Conservation (phyloP, 2,888 invertebrate species). For the Lysandra bellargus region DNA sequence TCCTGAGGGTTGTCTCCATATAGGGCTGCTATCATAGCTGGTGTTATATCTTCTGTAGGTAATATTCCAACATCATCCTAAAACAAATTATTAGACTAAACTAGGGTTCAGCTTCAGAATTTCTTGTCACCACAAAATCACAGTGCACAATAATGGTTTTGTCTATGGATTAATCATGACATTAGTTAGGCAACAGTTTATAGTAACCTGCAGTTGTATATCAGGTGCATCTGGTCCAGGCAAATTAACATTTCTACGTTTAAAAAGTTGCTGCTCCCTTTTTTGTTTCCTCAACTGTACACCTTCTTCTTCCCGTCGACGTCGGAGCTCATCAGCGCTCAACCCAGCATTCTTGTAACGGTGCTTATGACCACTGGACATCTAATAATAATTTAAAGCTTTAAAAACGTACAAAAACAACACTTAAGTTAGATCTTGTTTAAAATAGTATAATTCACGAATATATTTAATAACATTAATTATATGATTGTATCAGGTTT, state of each 20-base stretch:
- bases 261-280: slow-evolving; percentile 95
- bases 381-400: slow-evolving; percentile 58
- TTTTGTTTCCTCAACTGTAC: slow-evolving; percentile 97
- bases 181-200: no score
- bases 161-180: no score
- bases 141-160: no score
- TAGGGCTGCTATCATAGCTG: slow-evolving; percentile 91
- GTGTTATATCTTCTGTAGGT: slow-evolving; percentile 82
- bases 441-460: no score
- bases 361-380: slow-evolving; percentile 93
- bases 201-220: slow-evolving; percentile 57
- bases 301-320: slow-evolving; percentile 97
- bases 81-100: slow-evolving; percentile 35
- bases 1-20: slow-evolving; percentile 88
- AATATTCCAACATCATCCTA: slow-evolving; percentile 74
- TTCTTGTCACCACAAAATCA: no score
- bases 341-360: slow-evolving; percentile 96
- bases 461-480: no score
- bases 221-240: slow-evolving; percentile 66
- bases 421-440: neutral
- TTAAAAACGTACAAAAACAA: neutral
- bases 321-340: slow-evolving; percentile 94
- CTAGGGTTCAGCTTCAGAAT: no score
- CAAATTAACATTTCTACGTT: slow-evolving; percentile 90
- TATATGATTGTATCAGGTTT: neutral